Conservation (phyloP, 2,888 invertebrate species). For the Mongoloraphidia duomilia region DNA sequence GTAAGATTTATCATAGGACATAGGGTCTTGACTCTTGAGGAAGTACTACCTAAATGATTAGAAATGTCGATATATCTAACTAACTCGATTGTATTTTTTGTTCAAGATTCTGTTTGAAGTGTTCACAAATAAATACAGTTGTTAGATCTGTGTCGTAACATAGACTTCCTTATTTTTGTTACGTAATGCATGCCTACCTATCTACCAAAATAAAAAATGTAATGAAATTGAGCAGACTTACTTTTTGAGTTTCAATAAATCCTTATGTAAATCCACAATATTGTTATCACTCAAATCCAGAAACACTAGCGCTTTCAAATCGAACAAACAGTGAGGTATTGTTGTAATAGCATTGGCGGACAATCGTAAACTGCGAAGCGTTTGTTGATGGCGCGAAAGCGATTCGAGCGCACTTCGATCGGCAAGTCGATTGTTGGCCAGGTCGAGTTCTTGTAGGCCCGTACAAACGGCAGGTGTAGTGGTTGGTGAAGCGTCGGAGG, state of each 20-base stretch:
- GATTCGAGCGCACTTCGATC: slow-evolving; percentile 15
- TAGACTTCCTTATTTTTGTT: too few relatives aligned
- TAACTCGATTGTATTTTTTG: too few relatives aligned
- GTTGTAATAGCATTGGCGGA: slow-evolving; percentile 40
- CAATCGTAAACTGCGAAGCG: slow-evolving; percentile 29
- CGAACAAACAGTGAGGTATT: slow-evolving; percentile 44
- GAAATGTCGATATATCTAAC: too few relatives aligned
- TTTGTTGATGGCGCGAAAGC: slow-evolving; percentile 10
- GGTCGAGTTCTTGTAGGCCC: slow-evolving; percentile 25
- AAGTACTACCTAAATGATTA: too few relatives aligned
- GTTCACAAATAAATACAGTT: too few relatives aligned
- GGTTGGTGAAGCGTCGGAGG: background rate
- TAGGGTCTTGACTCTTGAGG: too few relatives aligned
- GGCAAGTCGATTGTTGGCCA: slow-evolving; percentile 26
- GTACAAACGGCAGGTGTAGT: slow-evolving; percentile 18
- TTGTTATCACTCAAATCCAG: slow-evolving; percentile 56
- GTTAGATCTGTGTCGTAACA: too few relatives aligned
- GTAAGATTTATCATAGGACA: too few relatives aligned
- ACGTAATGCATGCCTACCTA: too few relatives aligned
- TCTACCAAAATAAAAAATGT: too few relatives aligned
- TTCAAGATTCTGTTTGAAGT: too few relatives aligned
- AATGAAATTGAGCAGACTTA: slow-evolving; percentile 28
- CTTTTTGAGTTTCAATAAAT: slow-evolving; percentile 42
- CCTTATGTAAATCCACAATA: slow-evolving; percentile 45
- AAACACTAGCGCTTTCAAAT: slow-evolving; percentile 42